Base-by-base conservation (phyloP, 2,888 invertebrate species). In the Hydropsyche betteni region DNA sequence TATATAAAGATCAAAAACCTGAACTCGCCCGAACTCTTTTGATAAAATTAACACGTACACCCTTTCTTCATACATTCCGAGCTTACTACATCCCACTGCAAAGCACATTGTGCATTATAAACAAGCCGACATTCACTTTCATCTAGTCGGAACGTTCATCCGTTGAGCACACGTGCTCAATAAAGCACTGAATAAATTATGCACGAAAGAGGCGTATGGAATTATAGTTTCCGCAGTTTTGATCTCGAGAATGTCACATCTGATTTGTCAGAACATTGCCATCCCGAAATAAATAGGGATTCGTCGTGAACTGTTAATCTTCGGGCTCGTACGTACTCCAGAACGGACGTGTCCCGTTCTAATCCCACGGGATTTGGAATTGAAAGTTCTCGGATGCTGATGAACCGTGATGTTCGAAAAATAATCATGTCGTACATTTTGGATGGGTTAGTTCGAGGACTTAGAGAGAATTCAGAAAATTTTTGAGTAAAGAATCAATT, bases 261-360 rank as follows among this genome's bases (percentile, higher is more conserved):
- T 61, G 72, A 72, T 72, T 70, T 70, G 70, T 70, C 70, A 51
- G 70, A 53, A 70, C 50, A 33, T 52, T 70, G 70, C 52, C 51
- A 70, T 70, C 70, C 70, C 52, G 70, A 70, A 70, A 70, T 70
- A 70, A 70, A 70, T 70, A 52, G 70, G 53, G 70, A 70, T 70
- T 34, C 70, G 12, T 52, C 16, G 24, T 24, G 6, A 14, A 52
- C 52, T 52, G 14, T 51, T 38, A 53, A 53, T 70, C 51, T 70
- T n/a, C 53, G 24, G 24, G 24, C 24, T 24, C 24, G 24, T 24
- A 44, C 4, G 44, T 44, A 10, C 44, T 10, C 10, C 44, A 53
- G 24, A 10, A 33, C 52, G 52, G 53, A 70, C 70, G 70, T 61
- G 72, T 72, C 72, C 33, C 34, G 36, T 34, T 58, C 53, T 72